Base-by-base conservation (phyloP, 2,113 vertebrate genomes). In the Coracopsis vasa region DNA sequence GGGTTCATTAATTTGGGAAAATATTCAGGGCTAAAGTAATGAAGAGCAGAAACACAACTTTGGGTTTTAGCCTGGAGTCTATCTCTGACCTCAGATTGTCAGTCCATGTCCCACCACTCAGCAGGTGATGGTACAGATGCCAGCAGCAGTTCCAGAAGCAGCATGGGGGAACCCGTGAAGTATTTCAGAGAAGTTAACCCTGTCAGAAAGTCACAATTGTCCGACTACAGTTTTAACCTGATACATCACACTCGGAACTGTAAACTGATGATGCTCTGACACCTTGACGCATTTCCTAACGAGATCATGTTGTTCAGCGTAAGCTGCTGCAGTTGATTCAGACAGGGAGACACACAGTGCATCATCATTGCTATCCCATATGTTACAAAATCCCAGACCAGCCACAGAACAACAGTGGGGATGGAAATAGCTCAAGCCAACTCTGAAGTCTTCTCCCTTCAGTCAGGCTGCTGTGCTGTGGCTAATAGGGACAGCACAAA, bases 131-230 rank as follows among this genome's bases (percentile, higher is more conserved):
- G 9, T 48, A 13, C 6, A 28, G 37, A 10, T n/a, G 33, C 28
- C 45, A 37, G 8, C 1, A 73, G 31, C 18, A 37, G 24, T 27
- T 80, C 28, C 37, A 74, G 72, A 78, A 41, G 7, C n/a, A 39
- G 15, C 2, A 0, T 5, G 1, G 9, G 28, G 16, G 19, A 73
- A 53, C 1, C 4, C 17, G 7, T 44, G 41, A 58, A 1, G 1
- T 47, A 5, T 11, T 47, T 73, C 23, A 61, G 35, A 61, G 21
- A n/a, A 42, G 15, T 27, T 70, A 50, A 27, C n/a, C 4, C 15
- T 56, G 5, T 41, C 25, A 81, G 37, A 56, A 77, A 11, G 16
- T 44, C 37, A 4, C 20, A 48, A 80, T 2, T 7, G 29, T 33
- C 44, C 41, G 58, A 4, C 24, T 58, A 11, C 50, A 37, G 24